A percentile compares a stretch with the other conserved stretches of the same genome.
Conservation (phyloP, 2,888 invertebrate species). For the Mesodorylaimus sp. region DNA sequence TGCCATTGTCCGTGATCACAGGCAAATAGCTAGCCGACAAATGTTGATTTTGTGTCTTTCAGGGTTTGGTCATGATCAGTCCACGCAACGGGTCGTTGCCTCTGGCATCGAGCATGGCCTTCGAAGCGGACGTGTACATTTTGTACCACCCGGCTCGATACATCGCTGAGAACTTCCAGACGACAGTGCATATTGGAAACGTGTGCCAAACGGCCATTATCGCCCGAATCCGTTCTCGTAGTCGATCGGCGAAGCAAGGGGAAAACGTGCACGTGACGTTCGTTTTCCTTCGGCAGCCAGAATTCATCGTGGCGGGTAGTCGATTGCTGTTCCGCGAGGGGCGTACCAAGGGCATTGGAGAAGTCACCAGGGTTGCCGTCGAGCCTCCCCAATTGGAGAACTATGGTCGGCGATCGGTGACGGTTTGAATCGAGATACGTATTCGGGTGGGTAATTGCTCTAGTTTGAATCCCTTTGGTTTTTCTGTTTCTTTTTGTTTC, state of each 20-base stretch:
- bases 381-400: no score
- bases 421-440: no score
- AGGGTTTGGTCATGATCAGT: slow-evolving; percentile 34
- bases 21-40: no score
- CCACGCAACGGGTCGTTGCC: slow-evolving; percentile 16
- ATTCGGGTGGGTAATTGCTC: no score
- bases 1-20: no score
- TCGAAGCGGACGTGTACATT: slow-evolving; percentile 66
- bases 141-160: slow-evolving; percentile 38
- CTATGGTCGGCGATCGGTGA: no score
- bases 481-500: no score
- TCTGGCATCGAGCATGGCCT: slow-evolving; percentile 30
- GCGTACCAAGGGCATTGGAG: slow-evolving; percentile 64
- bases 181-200: slow-evolving; percentile 84
- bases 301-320: slow-evolving; percentile 60
- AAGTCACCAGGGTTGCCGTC: no score
- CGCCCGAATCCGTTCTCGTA: slow-evolving; percentile 20
- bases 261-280: slow-evolving; percentile 69
- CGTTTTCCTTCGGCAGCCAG: slow-evolving; percentile 69
- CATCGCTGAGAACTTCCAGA: slow-evolving; percentile 38
- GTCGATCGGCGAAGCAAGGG: background rate
- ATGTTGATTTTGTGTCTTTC: slow-evolving; percentile 9
- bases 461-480: no score
- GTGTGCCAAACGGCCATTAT: slow-evolving; percentile 85
- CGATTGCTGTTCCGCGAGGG: slow-evolving; percentile 64